Conservation (phyloP, 2,797 vertebrate genomes). For the Rhinella marina region DNA sequence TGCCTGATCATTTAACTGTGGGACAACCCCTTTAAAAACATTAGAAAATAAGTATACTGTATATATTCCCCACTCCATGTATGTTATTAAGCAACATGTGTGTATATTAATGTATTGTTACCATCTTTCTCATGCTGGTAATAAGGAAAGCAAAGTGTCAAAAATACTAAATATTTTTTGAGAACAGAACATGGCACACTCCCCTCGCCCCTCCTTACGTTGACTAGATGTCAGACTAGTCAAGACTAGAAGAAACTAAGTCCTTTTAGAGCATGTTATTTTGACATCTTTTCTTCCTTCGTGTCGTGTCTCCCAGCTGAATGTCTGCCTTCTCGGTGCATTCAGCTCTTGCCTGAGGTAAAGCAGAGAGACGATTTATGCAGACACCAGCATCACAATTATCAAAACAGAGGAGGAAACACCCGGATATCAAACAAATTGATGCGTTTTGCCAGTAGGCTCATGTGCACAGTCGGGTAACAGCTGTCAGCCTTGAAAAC, state of each 20-base stretch:
- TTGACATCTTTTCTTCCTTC: constrained; percentile 57
- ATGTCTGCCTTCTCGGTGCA: constrained; percentile 63
- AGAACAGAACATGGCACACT: constrained; percentile 14
- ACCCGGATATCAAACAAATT: constrained; percentile 69
- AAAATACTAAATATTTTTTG: constrained; percentile 2
- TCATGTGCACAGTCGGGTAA: constrained; percentile 66
- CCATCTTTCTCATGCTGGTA: neutral
- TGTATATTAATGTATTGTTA: neutral
- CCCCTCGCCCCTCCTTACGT: constrained; percentile 6
- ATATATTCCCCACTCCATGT: too few relatives aligned
- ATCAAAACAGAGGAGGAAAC: constrained; percentile 69
- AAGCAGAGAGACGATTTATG: constrained; percentile 64
- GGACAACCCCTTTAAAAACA: too few relatives aligned
- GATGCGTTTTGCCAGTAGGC: constrained; percentile 72
- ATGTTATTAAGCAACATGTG: too few relatives aligned
- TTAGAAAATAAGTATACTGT: too few relatives aligned
- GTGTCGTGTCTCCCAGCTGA: constrained; percentile 62
- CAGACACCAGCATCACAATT: constrained; percentile 72
- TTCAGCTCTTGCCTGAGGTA: constrained; percentile 66
- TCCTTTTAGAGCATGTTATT: constrained; percentile 54
- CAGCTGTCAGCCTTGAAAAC: constrained; percentile 69
- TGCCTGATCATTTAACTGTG: too few relatives aligned
- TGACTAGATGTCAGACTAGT: constrained; percentile 54
- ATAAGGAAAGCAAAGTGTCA: neutral
- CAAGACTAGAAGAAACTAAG: constrained; percentile 40